phyloP scores from a whole-genome alignment of 2,797 vertebrate species.

The Enteromius trimaculatus region DNA sequence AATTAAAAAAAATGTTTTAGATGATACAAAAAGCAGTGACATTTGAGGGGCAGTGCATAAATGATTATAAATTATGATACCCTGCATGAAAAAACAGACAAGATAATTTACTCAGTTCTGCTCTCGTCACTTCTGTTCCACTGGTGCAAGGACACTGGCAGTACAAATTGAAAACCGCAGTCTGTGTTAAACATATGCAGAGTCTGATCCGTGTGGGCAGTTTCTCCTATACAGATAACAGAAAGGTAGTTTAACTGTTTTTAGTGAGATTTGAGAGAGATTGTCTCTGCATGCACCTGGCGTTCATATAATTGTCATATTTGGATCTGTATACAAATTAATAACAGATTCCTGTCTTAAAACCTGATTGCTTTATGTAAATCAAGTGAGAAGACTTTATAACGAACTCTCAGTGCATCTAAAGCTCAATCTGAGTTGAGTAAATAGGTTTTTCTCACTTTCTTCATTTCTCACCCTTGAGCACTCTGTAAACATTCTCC shows the following conservation, averaged over 20 bases:
- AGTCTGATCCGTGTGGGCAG: not conserved
- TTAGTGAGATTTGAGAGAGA: not conserved
- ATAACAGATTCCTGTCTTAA: not conserved
- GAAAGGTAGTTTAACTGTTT: not conserved
- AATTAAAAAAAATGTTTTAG: not conserved
- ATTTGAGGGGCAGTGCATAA: conserved; percentile 9
- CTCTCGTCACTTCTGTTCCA: not conserved
- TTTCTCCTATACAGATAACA: not conserved
- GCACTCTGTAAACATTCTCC: not conserved
- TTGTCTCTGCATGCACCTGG: not conserved
- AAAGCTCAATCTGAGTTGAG: not conserved
- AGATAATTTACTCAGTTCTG: conserved; percentile 20
- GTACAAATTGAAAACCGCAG: conserved; percentile 25
- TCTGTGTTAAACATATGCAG: conserved; percentile 16
- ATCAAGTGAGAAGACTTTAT: not conserved
- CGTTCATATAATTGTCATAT: not conserved
- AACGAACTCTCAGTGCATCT: not conserved
- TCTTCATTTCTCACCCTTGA: conserved; percentile 15
- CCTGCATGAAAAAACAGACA: not conserved
- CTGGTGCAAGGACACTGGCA: not conserved
- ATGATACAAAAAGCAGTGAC: not conserved
- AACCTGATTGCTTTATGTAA: not conserved
- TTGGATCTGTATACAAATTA: not conserved
- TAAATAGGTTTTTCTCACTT: not conserved
- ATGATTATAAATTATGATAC: not conserved